Conservation (phyloP, 2,888 invertebrate genomes). For the Scaptomyza flava region DNA sequence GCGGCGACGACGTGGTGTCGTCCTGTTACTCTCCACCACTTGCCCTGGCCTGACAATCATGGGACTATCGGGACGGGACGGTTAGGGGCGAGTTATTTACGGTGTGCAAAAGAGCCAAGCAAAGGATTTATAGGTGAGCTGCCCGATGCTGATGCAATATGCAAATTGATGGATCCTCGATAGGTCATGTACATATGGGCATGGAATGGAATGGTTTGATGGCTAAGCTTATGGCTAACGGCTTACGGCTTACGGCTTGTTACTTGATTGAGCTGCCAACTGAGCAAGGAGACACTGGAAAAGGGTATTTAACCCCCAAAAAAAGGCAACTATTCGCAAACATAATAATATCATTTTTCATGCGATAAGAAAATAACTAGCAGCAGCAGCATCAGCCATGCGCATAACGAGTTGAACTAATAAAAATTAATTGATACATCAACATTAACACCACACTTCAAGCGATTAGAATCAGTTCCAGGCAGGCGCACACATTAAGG, state of each 20-base stretch:
- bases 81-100: conserved; percentile 65
- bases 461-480: conserved; percentile 76
- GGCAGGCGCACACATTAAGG: conserved; percentile 76
- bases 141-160: conserved; percentile 64
- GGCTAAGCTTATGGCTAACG: conserved; percentile 52
- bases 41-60: conserved; percentile 16
- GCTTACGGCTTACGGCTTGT: conserved; percentile 65
- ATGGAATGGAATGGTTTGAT: not conserved
- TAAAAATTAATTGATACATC: conserved; percentile 79
- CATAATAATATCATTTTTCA: conserved; percentile 62
- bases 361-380: conserved; percentile 16
- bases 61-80: not conserved
- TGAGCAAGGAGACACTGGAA: conserved; percentile 16
- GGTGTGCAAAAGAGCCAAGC: conserved; percentile 72
- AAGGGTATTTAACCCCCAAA: conserved; percentile 4
- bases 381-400: conserved; percentile 23
- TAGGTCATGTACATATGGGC: conserved; percentile 73
- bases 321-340: conserved; percentile 13
- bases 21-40: conserved; percentile 20
- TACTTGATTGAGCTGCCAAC: conserved; percentile 64
- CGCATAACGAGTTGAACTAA: conserved; percentile 66
- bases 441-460: conserved; percentile 72
- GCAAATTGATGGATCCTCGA: conserved; percentile 77
- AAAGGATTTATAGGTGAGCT: conserved; percentile 73
- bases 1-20: conserved; percentile 63